These are phyloP conservation scores for Philonicus albiceps DNA, from an alignment of 2,888 invertebrate species.

Conservation along the genomic window DNA sequence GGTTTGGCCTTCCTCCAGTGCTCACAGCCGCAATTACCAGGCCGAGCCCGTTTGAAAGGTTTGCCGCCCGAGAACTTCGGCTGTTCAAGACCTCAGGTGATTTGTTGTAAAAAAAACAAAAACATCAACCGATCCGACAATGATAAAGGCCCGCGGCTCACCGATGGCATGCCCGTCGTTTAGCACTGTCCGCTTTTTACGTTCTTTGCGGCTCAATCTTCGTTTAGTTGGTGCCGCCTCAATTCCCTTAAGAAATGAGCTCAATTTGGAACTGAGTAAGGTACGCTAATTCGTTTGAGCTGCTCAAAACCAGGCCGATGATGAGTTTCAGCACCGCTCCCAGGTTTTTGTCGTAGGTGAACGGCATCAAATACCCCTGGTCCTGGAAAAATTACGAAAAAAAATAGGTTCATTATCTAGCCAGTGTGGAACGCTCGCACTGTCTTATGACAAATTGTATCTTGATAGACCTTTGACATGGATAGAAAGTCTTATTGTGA, in stretches of 20 bases:
- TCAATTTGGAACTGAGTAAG: background rate
- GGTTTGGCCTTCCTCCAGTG: slow-evolving; percentile 34
- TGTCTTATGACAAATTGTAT: slow-evolving; percentile 46
- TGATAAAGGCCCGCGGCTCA: background rate
- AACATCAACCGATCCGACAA: background rate
- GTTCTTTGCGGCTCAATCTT: background rate
- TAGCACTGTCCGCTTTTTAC: background rate
- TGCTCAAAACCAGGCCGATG: background rate
- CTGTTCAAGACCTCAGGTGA: slow-evolving; percentile 5
- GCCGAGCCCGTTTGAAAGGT: slow-evolving; percentile 14
- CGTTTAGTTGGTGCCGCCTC: background rate
- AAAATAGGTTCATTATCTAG: background rate
- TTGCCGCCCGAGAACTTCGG: background rate
- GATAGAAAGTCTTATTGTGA: slow-evolving; percentile 42
- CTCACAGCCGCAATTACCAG: background rate
- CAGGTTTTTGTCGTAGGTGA: slow-evolving; percentile 3
- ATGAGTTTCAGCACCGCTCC: background rate
- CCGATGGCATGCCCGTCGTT: background rate
- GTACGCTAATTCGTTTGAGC: background rate
- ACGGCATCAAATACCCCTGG: background rate
- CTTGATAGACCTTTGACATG: slow-evolving; percentile 47
- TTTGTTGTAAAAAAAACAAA: background rate
- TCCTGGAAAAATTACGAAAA: background rate
- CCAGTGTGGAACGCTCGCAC: background rate
- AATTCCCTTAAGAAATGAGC: slow-evolving; percentile 5